phyloP scores from a whole-genome alignment of 2,888 invertebrate species.

The Lissonota sp. region DNA sequence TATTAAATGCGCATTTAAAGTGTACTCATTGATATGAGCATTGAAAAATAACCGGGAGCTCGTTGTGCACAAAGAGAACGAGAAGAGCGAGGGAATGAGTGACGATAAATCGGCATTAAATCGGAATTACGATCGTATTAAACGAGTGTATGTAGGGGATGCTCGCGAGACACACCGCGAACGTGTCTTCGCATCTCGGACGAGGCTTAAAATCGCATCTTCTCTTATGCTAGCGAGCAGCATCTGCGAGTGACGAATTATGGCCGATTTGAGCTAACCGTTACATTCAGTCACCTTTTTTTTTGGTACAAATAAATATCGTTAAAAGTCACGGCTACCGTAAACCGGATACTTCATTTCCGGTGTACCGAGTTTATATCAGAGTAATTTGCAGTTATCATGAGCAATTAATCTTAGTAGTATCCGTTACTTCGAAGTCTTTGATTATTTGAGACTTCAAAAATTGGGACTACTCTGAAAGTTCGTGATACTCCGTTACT shows the following conservation, averaged over 20 bases:
- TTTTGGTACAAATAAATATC: background rate
- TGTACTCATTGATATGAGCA: background rate
- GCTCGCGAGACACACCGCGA: constrained; percentile 67
- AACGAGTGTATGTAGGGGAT: constrained; percentile 63
- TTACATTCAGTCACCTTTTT: background rate
- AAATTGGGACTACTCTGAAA: no score
- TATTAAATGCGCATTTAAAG: no score
- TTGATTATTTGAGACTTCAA: no score
- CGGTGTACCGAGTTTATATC: no score
- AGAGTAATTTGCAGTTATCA: no score
- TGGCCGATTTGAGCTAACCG: constrained; percentile 31
- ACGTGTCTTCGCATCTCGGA: constrained; percentile 78
- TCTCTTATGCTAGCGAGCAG: constrained; percentile 34
- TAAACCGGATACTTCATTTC: no score
- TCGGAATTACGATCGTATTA: constrained; percentile 80
- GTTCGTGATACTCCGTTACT: no score
- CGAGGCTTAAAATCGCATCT: constrained; percentile 76
- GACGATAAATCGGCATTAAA: constrained; percentile 81
- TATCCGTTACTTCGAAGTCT: no score
- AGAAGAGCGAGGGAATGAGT: constrained; percentile 33
- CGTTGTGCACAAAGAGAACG: constrained; percentile 8
- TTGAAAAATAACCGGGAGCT: constrained; percentile 18
- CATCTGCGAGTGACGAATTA: constrained; percentile 37
- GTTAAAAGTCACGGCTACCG: no score
- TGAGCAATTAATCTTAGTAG: no score